Conservation (phyloP, 1,140 invertebrate species). For the Epicauta chinensis region DNA sequence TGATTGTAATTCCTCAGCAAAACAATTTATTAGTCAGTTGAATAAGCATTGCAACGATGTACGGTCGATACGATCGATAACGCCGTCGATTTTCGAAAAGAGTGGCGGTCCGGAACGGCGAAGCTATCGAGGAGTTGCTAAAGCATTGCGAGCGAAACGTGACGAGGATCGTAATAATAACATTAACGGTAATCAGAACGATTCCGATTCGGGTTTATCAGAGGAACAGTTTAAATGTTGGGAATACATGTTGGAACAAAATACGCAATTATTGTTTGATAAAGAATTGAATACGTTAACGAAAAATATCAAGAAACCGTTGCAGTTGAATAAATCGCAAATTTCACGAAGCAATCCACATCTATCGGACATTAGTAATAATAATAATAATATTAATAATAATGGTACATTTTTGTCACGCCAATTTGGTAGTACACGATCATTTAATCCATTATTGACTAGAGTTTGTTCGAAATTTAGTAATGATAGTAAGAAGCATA, state of each 20-base stretch:
- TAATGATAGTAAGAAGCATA: slow-evolving; percentile 44
- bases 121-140: slow-evolving; percentile 51
- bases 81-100: slow-evolving; percentile 39
- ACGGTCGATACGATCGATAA: slow-evolving; percentile 37
- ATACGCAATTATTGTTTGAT: slow-evolving; percentile 80
- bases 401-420: slow-evolving; percentile 53
- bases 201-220: slow-evolving; percentile 55
- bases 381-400: slow-evolving; percentile 38
- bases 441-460: slow-evolving; percentile 53
- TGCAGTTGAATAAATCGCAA: slow-evolving; percentile 45
- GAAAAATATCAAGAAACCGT: slow-evolving; percentile 47
- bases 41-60: slow-evolving; percentile 33
- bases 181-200: slow-evolving; percentile 48
- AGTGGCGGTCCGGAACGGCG: slow-evolving; percentile 43
- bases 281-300: slow-evolving; percentile 77
- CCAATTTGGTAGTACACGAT: slow-evolving; percentile 72
- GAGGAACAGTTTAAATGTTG: slow-evolving; percentile 87
- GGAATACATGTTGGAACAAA: slow-evolving; percentile 90
- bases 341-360: slow-evolving; percentile 53
- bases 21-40: slow-evolving; percentile 38
- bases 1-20: slow-evolving; percentile 48
- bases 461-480: slow-evolving; percentile 35
- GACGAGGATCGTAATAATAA: slow-evolving; percentile 44
- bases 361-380: slow-evolving; percentile 44
- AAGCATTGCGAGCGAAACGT: slow-evolving; percentile 47